Evolutionary conservation across 1,140 invertebrate genomes (phyloP).

Genomic region (Psilanteris sp.): DNA sequence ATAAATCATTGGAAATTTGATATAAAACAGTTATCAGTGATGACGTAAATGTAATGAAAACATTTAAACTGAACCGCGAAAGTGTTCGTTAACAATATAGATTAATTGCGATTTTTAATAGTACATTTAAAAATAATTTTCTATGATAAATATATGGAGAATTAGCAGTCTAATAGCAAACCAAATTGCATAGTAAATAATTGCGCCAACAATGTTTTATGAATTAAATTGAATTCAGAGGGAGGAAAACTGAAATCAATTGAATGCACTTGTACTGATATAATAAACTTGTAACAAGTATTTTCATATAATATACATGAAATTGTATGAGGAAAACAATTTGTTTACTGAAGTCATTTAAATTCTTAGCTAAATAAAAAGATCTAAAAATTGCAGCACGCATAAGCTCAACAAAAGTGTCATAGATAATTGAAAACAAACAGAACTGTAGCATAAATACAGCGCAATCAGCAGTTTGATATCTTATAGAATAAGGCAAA

Average conservation of each 20-base stretch:
- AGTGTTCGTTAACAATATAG: conserved; percentile 42
- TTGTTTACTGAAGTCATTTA: too few relatives aligned
- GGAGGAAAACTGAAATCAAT: too few relatives aligned
- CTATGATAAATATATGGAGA: conserved; percentile 41
- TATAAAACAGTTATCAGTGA: conserved; percentile 22
- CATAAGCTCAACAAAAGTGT: conserved; percentile 42
- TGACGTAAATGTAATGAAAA: conserved; percentile 7
- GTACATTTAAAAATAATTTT: conserved; percentile 49
- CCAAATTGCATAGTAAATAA: too few relatives aligned
- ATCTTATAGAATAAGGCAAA: conserved; percentile 54
- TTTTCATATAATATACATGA: too few relatives aligned
- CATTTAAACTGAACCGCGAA: conserved; percentile 27
- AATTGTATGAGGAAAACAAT: too few relatives aligned
- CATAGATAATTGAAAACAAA: conserved; percentile 37
- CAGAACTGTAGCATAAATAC: conserved; percentile 35
- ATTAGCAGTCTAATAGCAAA: too few relatives aligned
- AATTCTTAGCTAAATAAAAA: too few relatives aligned
- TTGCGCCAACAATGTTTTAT: too few relatives aligned
- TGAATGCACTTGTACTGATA: too few relatives aligned
- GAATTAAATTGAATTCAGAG: too few relatives aligned
- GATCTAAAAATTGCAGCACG: conserved; percentile 48
- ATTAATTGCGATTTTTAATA: conserved; percentile 55
- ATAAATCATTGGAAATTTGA: conserved; percentile 20
- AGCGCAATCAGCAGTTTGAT: conserved; percentile 55
- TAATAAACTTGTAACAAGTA: too few relatives aligned